Conservation (phyloP, 2,113 vertebrate species). For the Podiceps cristatus region DNA sequence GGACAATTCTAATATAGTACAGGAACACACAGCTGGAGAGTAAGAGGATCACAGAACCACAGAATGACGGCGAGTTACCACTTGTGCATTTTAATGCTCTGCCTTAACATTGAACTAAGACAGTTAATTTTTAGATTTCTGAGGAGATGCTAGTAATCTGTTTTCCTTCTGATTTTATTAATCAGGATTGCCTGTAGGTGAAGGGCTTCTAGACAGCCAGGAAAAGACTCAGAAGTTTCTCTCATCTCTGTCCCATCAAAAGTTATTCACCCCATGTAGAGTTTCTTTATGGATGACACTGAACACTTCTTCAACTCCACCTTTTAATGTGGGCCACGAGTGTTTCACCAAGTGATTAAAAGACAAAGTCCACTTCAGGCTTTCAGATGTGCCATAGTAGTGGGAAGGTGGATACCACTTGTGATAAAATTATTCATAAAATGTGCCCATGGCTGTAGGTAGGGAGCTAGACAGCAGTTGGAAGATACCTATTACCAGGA, state of each 20-base stretch:
- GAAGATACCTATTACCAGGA: not conserved
- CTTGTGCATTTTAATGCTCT: not conserved
- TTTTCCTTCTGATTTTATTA: slow-evolving; percentile 16
- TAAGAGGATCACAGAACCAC: slow-evolving; percentile 5
- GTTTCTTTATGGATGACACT: not conserved
- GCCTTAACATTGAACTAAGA: not conserved
- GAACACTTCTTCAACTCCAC: not conserved
- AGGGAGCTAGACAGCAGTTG: not conserved
- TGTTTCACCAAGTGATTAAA: not conserved
- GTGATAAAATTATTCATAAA: not conserved
- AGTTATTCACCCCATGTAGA: not conserved
- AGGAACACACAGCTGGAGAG: slow-evolving; percentile 3
- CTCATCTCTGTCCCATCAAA: not conserved
- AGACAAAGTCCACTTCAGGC: not conserved
- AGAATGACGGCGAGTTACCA: not conserved
- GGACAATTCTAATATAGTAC: not conserved
- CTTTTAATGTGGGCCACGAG: not conserved
- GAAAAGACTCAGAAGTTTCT: not conserved
- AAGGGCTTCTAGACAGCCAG: not conserved
- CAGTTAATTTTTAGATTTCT: slow-evolving; percentile 5
- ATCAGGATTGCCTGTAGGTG: not conserved
- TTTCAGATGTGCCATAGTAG: not conserved
- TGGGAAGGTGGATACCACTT: not conserved
- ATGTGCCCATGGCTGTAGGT: not conserved
- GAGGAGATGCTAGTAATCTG: not conserved